Evolutionary conservation across 2,888 invertebrate species (phyloP), one percentile per base, ranked within the genome.

Genomic region (Acrocyrtus sp.): DNA sequence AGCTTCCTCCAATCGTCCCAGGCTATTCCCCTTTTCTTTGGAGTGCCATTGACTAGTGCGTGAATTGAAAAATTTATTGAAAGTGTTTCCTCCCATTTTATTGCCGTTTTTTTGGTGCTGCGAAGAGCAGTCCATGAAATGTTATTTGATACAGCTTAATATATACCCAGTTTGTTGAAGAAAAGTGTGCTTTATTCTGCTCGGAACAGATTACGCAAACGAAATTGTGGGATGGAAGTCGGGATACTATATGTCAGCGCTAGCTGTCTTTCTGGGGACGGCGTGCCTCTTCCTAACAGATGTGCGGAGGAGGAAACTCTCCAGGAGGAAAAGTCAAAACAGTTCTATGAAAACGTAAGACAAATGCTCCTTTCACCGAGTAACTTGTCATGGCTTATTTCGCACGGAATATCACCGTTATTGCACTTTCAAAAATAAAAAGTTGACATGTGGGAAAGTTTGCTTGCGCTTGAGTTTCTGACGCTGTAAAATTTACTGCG

Each of bases 1-100:
- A 92, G 94, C 70, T 94, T 92, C 85, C 91, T 94, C 57, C 93
- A 93, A 84, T 93, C 92, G 83, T 92, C 92, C 12, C 94, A 94
- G 84, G 92, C 93, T 17, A 90, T 95, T 82, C 93, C 94, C 6
- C 91, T 92, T 51, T 90, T 92, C 1, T 90, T 94, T 58, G 94
- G 94, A 60, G 91, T 94, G 54, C 93, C 94, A 12, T 88, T 93
- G 77, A 91, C 93, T 83, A 92, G 93, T 92, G 72, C 70, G 74
- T 58, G 12, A 47, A 29, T 60, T 21, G n/a, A 41, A 58, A 58
- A 50, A 21, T 12, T 48, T 50, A 22, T 56, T 39, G 12, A 22
- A n/a, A n/a, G n/a, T n/a, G n/a, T n/a, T n/a, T n/a, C n/a, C n/a
- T n/a, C n/a, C n/a, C n/a, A n/a, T n/a, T n/a, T n/a, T n/a, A n/a